Evolutionary conservation across 2,797 vertebrate genomes (phyloP).

Genomic region (Luscinia luscinia): DNA sequence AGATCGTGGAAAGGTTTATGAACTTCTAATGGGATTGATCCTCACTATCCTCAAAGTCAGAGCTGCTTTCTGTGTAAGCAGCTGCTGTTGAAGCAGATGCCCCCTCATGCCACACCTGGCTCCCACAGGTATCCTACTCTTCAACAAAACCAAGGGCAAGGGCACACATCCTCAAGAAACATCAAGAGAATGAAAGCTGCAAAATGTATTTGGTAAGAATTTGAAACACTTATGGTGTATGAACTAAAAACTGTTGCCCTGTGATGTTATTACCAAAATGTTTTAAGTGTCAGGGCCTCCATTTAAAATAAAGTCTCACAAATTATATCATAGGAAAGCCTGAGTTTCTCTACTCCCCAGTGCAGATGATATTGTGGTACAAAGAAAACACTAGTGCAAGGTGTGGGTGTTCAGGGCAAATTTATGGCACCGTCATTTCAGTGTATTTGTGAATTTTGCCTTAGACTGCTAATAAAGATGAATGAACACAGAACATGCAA

Average conservation of each 20-base stretch:
- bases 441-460: neutral
- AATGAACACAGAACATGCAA: neutral
- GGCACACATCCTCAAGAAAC: neutral
- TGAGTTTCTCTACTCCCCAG: neutral
- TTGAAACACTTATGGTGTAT: neutral
- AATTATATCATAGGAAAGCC: neutral
- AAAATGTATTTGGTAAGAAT: neutral
- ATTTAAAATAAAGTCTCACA: neutral
- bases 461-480: neutral
- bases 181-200: neutral
- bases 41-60: neutral
- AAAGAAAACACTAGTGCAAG: neutral
- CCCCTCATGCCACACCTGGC: neutral
- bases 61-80: neutral
- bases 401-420: neutral
- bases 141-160: neutral
- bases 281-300: neutral
- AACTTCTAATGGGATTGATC: neutral
- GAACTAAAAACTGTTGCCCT: neutral
- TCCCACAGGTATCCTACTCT: accelerated
- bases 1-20: neutral
- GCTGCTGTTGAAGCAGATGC: neutral
- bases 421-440: neutral
- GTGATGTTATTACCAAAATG: neutral
- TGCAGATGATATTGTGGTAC: neutral